A percentile compares a stretch with the other conserved stretches of the same genome.
Conservation (phyloP, 1,140 invertebrate genomes). For the Caenorhabditis briggsae region DNA sequence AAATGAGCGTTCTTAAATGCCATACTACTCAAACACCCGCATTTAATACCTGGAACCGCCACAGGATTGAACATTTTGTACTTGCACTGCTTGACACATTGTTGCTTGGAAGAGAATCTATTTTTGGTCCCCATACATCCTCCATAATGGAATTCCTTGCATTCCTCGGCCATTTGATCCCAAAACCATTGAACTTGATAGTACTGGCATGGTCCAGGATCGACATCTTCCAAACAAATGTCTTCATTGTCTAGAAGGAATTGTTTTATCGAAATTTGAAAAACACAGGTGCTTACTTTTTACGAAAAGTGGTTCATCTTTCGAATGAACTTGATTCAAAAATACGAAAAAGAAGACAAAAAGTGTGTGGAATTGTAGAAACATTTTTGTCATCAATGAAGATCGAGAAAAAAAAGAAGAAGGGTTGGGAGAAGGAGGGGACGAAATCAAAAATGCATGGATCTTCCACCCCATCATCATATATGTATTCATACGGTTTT, state of each 20-base stretch:
- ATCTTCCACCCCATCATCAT: background rate
- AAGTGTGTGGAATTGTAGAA: background rate
- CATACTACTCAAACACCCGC: background rate
- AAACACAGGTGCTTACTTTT: conserved; percentile 13
- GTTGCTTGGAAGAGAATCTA: conserved; percentile 70
- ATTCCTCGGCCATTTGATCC: conserved; percentile 66
- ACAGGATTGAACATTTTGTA: conserved; percentile 72
- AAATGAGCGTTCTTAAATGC: background rate
- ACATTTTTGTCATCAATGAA: background rate
- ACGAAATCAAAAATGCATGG: background rate
- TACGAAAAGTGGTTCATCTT: conserved; percentile 58
- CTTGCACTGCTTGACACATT: conserved; percentile 71
- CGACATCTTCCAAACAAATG: conserved; percentile 65
- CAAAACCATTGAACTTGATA: conserved; percentile 70
- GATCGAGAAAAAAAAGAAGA: background rate
- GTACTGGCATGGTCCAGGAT: conserved; percentile 73
- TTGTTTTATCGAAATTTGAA: background rate
- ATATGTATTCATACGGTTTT: conserved; percentile 46
- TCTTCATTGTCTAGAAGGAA: conserved; percentile 62
- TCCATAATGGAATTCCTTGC: conserved; percentile 74
- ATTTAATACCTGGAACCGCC: conserved; percentile 66
- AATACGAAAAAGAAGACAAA: background rate
- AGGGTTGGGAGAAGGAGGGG: background rate
- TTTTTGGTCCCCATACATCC: conserved; percentile 73
- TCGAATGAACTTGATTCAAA: conserved; percentile 9